phyloP scores from a whole-genome alignment of 1,140 invertebrate genomes.

The Aphelenchoides besseyi region DNA sequence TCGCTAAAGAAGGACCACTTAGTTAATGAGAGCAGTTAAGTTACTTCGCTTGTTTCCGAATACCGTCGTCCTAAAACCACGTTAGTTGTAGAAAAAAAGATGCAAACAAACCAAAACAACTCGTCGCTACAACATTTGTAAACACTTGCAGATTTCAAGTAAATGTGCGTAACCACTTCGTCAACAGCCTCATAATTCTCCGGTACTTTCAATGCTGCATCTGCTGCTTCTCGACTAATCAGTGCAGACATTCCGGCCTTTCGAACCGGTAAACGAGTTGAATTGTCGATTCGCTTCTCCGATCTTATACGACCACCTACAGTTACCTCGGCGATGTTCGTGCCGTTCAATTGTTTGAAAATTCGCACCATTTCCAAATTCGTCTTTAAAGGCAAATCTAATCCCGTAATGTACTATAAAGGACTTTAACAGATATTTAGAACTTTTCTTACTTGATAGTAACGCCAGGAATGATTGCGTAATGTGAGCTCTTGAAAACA shows the following conservation, averaged over 20 bases:
- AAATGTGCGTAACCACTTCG: constrained; percentile 20
- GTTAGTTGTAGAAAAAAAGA: neutral
- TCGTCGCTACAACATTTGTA: constrained; percentile 18
- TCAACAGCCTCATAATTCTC: constrained; percentile 12
- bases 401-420: constrained; percentile 32
- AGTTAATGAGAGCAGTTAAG: too few species aligned
- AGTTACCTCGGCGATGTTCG: constrained; percentile 10
- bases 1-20: neutral
- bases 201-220: constrained; percentile 21
- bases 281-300: constrained; percentile 24
- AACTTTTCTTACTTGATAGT: constrained; percentile 30
- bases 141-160: constrained; percentile 9
- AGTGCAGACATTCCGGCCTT: constrained; percentile 37
- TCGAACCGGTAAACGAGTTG: constrained; percentile 16
- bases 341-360: constrained; percentile 34
- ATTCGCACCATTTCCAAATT: constrained; percentile 41
- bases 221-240: constrained; percentile 36
- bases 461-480: constrained; percentile 29
- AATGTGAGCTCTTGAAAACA: constrained; percentile 32
- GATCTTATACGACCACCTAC: neutral
- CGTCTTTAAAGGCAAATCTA: constrained; percentile 38
- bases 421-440: neutral
- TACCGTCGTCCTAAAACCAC: constrained; percentile 2
- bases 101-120: neutral
- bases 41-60: constrained; percentile 17